Evolutionary conservation across 2,888 invertebrate genomes (phyloP), one percentile per base, ranked within the genome.

Genomic region (Eucera pruinosa): DNA sequence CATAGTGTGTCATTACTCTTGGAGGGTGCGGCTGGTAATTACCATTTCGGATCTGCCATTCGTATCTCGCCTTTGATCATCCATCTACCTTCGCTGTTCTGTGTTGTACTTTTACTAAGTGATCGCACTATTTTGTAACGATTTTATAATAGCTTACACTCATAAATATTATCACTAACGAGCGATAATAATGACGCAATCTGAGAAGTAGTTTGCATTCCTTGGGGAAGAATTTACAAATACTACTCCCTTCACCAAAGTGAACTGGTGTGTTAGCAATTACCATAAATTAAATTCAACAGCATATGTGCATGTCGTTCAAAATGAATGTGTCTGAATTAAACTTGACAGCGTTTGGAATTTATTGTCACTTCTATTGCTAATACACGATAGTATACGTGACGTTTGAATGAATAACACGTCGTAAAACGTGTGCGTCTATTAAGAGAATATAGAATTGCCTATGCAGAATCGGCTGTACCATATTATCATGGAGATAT

Each of bases 261-360:
- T 39, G n/a, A n/a, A n/a, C n/a, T n/a, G n/a, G n/a, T n/a, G n/a
- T n/a, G 9, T 36, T 6, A 18, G 2, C 39, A n/a, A 50, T 62
- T 39, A 39, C n/a, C 48, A 50, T 62, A 62, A 48, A 62, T 62
- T 62, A 25, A n/a, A 62, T 15, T 39, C 18, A 5, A 0, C 6
- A n/a, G n/a, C 23, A 2, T 27, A 7, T 7, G n/a, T 11, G 13
- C 52, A 5, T 30, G n/a, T 60, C 30, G 43, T 36, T 13, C 13
- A 18, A 39, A 48, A 62, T 25, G 9, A 25, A 48, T 18, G n/a
- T 6, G n/a, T 25, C 13, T 39, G 13, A n/a, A 33, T 47, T 18
- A 45, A 23, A 18, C 23, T 20, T 2, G 23, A 48, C 61, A 48
- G 47, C 11, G 4, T 13, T 33, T 11, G n/a, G 11, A 48, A 36